Percentiles rank a stretch among this genome's conserved stretches.
Conservation (phyloP, 2,113 vertebrate species). For the Plecturocebus donacophilus region DNA sequence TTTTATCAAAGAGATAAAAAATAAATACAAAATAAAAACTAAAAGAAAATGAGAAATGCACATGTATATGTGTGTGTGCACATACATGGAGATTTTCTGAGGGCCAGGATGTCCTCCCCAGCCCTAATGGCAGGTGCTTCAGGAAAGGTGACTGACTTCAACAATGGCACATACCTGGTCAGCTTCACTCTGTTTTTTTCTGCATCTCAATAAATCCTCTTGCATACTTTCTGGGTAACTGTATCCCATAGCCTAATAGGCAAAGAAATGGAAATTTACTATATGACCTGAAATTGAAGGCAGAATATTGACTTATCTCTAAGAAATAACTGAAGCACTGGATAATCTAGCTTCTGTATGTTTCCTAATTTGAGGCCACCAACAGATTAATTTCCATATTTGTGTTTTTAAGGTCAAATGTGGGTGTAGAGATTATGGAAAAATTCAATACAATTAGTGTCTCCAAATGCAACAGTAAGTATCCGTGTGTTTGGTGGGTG, state of each 20-base stretch:
- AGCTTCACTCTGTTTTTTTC: conserved; percentile 70
- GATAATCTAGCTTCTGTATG: neutral
- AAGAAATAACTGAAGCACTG: neutral
- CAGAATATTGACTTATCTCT: neutral
- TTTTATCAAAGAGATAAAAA: neutral
- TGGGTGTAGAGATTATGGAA: conserved; percentile 72
- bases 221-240: neutral
- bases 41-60: neutral
- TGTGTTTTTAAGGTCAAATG: conserved; percentile 73
- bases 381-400: conserved; percentile 28
- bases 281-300: neutral
- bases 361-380: neutral
- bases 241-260: neutral
- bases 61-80: neutral
- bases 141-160: conserved; percentile 60
- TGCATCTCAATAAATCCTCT: neutral
- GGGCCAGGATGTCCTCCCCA: conserved; percentile 68
- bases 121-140: conserved; percentile 63
- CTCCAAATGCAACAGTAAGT: conserved; percentile 73
- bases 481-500: neutral
- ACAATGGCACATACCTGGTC: conserved; percentile 73
- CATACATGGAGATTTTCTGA: conserved; percentile 71
- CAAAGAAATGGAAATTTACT: neutral
- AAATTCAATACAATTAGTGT: conserved; percentile 48
- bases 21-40: neutral